These are phyloP conservation scores for Caradrina kadenii DNA, from an alignment of 2,888 invertebrate genomes.

Conservation along the genomic window DNA sequence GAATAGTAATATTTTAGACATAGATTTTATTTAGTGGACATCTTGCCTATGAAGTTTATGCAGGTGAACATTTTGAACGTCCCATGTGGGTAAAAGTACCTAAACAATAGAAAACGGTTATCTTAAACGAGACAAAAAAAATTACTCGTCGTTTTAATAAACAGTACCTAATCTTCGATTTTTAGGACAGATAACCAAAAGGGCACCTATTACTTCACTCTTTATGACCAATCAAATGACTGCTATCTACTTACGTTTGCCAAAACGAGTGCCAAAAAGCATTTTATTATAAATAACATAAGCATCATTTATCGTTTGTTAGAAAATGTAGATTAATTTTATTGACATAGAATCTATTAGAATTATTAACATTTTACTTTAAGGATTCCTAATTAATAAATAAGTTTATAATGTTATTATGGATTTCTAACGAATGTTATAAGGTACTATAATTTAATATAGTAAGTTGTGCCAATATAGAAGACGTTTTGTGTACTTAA, in stretches of 20 bases:
- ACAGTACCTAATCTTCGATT: too few relatives aligned
- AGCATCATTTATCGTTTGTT: conserved; percentile 58
- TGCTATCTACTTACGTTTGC: conserved; percentile 31
- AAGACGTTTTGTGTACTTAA: conserved; percentile 58
- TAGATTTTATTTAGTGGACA: conserved; percentile 22
- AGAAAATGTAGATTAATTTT: conserved; percentile 59
- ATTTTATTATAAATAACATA: conserved; percentile 44
- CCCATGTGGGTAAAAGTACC: background rate
- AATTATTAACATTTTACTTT: conserved; percentile 60
- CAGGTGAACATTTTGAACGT: background rate
- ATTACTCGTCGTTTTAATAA: too few relatives aligned
- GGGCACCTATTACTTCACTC: background rate
- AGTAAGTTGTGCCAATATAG: conserved; percentile 61
- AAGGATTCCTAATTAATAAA: conserved; percentile 63
- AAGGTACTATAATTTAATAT: conserved; percentile 61
- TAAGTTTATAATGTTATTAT: conserved; percentile 65
- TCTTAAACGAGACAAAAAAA: background rate
- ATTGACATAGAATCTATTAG: conserved; percentile 57
- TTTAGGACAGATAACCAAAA: background rate
- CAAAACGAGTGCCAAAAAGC: conserved; percentile 63
- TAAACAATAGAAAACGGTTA: background rate
- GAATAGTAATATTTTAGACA: conserved; percentile 20
- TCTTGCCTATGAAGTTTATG: background rate
- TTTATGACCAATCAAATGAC: background rate
- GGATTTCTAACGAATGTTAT: conserved; percentile 63